phyloP scores from a whole-genome alignment of 2,113 vertebrate species.

The Centropristis striata region DNA sequence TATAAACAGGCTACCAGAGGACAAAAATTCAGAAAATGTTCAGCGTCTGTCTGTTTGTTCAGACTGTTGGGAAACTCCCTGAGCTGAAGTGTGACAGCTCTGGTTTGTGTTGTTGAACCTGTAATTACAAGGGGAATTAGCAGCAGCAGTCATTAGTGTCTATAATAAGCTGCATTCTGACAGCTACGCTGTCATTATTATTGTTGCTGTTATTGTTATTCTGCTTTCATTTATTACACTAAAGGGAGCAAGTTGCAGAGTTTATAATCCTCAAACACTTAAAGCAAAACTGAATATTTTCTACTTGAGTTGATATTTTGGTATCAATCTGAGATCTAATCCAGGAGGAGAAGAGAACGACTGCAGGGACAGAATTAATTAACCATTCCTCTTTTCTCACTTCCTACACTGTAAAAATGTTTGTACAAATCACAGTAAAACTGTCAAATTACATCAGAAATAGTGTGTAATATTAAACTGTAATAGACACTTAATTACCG shows the following conservation, averaged over 20 bases:
- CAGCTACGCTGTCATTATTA: conserved; percentile 35
- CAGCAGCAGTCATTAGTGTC: conserved; percentile 67
- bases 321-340: conserved; percentile 1
- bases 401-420: too few species aligned
- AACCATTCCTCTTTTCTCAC: conserved; percentile 1
- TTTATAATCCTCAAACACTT: conserved; percentile 23
- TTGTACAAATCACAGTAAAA: too few species aligned
- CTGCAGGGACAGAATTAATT: conserved; percentile 24
- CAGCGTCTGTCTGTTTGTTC: conserved; percentile 10
- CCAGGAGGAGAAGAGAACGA: conserved; percentile 15
- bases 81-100: conserved; percentile 64
- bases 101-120: conserved; percentile 63
- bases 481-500: too few species aligned
- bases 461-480: too few species aligned
- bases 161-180: conserved; percentile 39
- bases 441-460: too few species aligned
- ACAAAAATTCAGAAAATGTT: neutral
- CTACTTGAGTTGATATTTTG: neutral
- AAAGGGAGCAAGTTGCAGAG: conserved; percentile 8
- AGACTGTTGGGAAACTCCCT: conserved; percentile 61
- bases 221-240: too few species aligned
- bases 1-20: neutral
- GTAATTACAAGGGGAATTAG: conserved; percentile 77
- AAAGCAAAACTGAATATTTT: neutral
- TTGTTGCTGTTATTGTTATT: conserved; percentile 3